Percentiles rank a stretch among this genome's conserved stretches.
These are phyloP conservation scores for Cettia cetti DNA, from an alignment of 2,113 vertebrate genomes.

Conservation along the genomic window DNA sequence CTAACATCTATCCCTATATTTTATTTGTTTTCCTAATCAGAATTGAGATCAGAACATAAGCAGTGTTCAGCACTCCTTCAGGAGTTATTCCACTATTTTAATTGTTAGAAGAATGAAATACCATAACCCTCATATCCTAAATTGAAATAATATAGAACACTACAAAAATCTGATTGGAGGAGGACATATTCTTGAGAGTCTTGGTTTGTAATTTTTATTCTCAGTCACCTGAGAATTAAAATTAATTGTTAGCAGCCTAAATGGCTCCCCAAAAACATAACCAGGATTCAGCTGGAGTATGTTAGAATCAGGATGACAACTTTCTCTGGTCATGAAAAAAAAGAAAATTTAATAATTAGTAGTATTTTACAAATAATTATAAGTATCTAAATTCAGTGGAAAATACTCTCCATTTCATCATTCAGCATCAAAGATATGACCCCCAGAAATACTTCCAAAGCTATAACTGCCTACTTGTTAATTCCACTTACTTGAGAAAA, in stretches of 20 bases:
- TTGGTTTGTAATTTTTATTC: background rate
- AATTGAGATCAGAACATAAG: background rate
- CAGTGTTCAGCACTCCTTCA: background rate
- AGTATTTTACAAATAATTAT: background rate
- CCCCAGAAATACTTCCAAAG: background rate
- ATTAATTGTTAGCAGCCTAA: background rate
- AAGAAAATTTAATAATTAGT: background rate
- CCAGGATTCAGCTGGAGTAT: background rate
- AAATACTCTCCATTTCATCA: background rate
- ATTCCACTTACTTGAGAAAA: background rate
- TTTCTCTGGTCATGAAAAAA: background rate
- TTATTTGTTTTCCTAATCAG: background rate
- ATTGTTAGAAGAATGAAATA: background rate
- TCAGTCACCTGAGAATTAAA: background rate
- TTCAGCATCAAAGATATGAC: background rate
- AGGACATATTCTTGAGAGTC: background rate
- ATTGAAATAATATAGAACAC: background rate
- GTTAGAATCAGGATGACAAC: background rate
- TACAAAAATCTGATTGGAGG: background rate
- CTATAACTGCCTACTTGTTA: background rate
- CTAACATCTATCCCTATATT: background rate
- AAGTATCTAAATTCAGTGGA: background rate
- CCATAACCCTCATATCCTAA: background rate
- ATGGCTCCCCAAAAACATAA: background rate
- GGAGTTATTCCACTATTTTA: background rate